Evolutionary conservation across 2,888 invertebrate genomes (phyloP).

Genomic region (Aphidius colemani): DNA sequence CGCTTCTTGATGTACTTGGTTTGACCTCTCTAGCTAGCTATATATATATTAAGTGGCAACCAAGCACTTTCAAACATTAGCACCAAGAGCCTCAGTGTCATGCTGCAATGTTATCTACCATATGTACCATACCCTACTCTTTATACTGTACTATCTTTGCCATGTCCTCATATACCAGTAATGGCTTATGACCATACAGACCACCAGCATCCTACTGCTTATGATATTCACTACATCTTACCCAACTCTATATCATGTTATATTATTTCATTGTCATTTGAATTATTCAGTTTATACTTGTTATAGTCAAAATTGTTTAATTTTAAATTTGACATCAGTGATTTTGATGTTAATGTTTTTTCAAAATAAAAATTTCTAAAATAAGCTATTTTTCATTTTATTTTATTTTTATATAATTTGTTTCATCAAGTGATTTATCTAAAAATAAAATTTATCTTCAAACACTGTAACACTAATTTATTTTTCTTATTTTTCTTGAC

Average conservation of each 20-base stretch:
- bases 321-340: no score
- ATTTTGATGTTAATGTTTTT: no score
- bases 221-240: background rate
- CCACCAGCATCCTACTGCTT: conserved; percentile 34
- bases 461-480: no score
- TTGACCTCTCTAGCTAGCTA: conserved; percentile 30
- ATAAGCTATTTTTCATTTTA: no score
- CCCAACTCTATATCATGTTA: background rate
- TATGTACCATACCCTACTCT: conserved; percentile 33
- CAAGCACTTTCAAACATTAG: conserved; percentile 33
- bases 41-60: conserved; percentile 35
- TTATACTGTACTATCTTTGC: background rate
- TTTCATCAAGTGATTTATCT: no score
- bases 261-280: no score
- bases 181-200: conserved; percentile 52
- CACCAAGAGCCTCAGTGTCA: conserved; percentile 52
- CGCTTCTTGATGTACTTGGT: conserved; percentile 9
- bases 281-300: no score
- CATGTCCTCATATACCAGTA: conserved; percentile 38
- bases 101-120: conserved; percentile 57
- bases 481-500: no score
- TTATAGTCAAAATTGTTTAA: no score
- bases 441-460: no score
- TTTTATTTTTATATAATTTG: no score
- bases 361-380: no score